Base-by-base conservation (phyloP, 2,888 invertebrate genomes). In the Volucella zonaria region DNA sequence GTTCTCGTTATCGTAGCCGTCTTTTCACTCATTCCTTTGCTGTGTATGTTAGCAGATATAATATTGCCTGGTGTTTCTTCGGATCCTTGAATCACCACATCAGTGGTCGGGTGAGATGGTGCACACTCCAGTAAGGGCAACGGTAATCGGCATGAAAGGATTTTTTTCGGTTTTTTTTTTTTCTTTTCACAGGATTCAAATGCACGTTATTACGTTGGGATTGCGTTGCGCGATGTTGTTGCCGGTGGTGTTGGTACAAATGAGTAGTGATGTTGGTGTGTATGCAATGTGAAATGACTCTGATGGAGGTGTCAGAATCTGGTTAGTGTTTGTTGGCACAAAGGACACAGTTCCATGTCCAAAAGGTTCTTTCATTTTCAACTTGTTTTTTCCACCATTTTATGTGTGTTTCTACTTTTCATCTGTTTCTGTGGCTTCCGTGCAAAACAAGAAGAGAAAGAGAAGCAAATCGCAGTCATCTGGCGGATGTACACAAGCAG, bases 401-500 rank as follows among this genome's bases (percentile, higher is more conserved):
- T 31, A 0, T 31, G 31, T 31, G 9, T 42, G 8, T 15, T 6
- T 15, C 66, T 66, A 43, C 66, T 18, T 51, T 51, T 10, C 64
- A 14, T 58, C 12, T 62, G 38, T 51, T 23, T 67, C 1, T 45
- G 23, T 40, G 11, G 43, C 8, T 52, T 43, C 54, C 15, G 47
- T 71, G n/a, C n/a, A 47, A 4, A 12, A 11, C 10, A 56, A 59
- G 42, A 15, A 15, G 58, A 52, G 42, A n/a, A 42, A 52, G 43
- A 43, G 64, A 62, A 67, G 77, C 67, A 75, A 83, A 83, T 83
- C 80, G 83, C 66, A 83, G 52, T 75, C 83, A 80, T 83, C 82
- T 83, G 75, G 80, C 75, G 83, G 80, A 83, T 75, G 83, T 79
- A 83, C 79, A 80, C 68, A 49, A 68, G 80, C 83, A 80, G 83